Base-by-base conservation (phyloP, 2,888 invertebrate genomes). In the Andrena haemorrhoa region DNA sequence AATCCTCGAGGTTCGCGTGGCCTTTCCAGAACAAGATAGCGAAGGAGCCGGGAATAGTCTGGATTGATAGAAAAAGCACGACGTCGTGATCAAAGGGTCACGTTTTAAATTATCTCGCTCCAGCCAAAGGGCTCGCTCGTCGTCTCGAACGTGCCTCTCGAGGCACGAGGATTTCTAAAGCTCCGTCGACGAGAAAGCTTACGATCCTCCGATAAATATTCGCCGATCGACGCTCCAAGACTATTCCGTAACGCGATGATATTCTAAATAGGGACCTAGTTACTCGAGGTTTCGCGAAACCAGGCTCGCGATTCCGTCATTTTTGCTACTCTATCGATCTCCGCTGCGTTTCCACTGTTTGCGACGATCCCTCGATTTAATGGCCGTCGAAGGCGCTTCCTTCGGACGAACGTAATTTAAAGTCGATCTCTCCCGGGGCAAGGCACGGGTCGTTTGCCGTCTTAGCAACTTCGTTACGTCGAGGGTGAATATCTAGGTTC, bases 391-490 rank as follows among this genome's bases (percentile, higher is more conserved):
- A 10, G 16, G 33, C 23, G 23, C 26, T 26, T 53, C 47, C 56
- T 35, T 72, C 65, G 79, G 79, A 82, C 75, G 75, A 82, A 70
- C 65, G 73, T 82, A 82, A 79, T 79, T 82, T 82, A 79, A 82
- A 80, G 75, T 80, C 75, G 80, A 80, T 82, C 71, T 82, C 75
- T 51, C 60, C 69, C 63, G 79, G 66, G 53, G 58, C 71, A 33
- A 70, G 56, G 61, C 56, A 53, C 70, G 53, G 60, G 56, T 74
- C 79, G 79, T 79, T 82, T 68, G 66, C 60, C 58, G 35, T 82
- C 75, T 82, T 80, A 41, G 75, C 75, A 82, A 80, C 81, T 80
- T 82, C 68, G 82, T 80, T 80, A 75, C 81, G 75, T 79, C 20
- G 8, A 53, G 75, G 61, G 72, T 66, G 82, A 80, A 80, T 82